phyloP scores from a whole-genome alignment of 2,113 vertebrate species.

The Toxotes jaculatrix region DNA sequence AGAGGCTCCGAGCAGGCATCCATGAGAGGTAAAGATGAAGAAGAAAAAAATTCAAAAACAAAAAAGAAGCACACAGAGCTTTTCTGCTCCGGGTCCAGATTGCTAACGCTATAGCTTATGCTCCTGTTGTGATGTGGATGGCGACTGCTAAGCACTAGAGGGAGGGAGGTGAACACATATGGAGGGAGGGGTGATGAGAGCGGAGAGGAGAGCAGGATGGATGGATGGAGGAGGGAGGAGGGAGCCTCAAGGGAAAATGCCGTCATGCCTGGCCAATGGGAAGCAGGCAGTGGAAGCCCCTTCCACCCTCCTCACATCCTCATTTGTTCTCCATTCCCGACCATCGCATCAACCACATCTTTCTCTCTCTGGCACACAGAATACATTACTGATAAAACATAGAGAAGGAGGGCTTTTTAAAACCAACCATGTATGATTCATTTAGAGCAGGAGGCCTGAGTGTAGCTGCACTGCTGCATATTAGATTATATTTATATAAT shows the following conservation, averaged over 20 bases:
- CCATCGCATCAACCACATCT: conserved; percentile 42
- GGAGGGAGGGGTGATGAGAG: conserved; percentile 82
- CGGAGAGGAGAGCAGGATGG: conserved; percentile 84
- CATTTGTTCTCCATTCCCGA: conserved; percentile 60
- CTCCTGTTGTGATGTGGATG: conserved; percentile 84
- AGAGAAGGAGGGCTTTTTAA: conserved; percentile 40
- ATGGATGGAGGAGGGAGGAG: conserved; percentile 74
- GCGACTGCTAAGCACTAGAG: conserved; percentile 81
- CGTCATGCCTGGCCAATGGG: conserved; percentile 95
- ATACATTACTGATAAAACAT: conserved; percentile 34
- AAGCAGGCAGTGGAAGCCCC: conserved; percentile 83
- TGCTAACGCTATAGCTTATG: conserved; percentile 74
- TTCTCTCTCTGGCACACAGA: conserved; percentile 35
- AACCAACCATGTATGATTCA: conserved; percentile 17
- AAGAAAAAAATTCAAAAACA: conserved; percentile 9
- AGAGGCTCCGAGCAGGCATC: conserved; percentile 49
- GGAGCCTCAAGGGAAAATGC: conserved; percentile 90
- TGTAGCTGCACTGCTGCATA: neutral
- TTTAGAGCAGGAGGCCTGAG: neutral
- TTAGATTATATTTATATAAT: neutral
- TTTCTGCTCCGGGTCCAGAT: conserved; percentile 41
- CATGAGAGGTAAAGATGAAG: conserved; percentile 32
- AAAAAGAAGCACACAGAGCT: conserved; percentile 16
- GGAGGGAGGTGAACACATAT: conserved; percentile 71
- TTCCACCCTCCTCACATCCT: conserved; percentile 65